Evolutionary conservation across 2,888 invertebrate genomes (phyloP).

Genomic region (Frankliniella fusca): DNA sequence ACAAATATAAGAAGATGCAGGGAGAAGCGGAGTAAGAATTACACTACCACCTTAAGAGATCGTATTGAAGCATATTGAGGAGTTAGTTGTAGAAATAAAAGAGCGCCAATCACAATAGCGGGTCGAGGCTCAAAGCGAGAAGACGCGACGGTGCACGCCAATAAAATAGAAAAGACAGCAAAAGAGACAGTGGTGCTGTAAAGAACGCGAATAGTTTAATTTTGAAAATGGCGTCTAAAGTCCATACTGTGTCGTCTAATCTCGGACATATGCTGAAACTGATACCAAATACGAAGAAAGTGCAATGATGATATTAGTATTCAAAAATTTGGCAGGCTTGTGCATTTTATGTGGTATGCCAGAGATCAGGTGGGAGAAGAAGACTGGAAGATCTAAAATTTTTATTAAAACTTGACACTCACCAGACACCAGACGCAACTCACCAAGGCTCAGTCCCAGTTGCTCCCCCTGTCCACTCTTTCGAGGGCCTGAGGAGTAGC

Average conservation of each 20-base stretch:
- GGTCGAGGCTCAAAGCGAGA: too few relatives aligned
- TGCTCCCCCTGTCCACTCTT: conserved; percentile 49
- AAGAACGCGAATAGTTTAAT: conserved; percentile 30
- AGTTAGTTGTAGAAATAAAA: not conserved
- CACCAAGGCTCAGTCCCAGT: conserved; percentile 42
- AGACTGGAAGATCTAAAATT: not conserved
- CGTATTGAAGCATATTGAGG: not conserved
- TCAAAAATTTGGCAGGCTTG: not conserved
- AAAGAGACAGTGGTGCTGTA: not conserved
- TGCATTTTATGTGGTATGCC: too few relatives aligned
- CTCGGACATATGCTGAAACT: not conserved
- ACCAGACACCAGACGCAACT: conserved; percentile 38
- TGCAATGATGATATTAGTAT: not conserved
- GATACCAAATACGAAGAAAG: not conserved
- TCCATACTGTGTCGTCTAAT: too few relatives aligned
- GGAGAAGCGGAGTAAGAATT: not conserved
- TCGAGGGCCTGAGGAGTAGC: conserved; percentile 31
- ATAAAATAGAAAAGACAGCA: not conserved
- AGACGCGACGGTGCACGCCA: not conserved
- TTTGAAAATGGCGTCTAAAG: too few relatives aligned
- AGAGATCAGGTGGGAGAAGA: not conserved
- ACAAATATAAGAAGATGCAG: not conserved
- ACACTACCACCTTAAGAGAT: not conserved
- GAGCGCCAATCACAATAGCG: too few relatives aligned
- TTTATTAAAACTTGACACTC: conserved; percentile 31